Conservation (phyloP, 92 coral and sea anemone species). For the Parazoanthus atlanticus region DNA sequence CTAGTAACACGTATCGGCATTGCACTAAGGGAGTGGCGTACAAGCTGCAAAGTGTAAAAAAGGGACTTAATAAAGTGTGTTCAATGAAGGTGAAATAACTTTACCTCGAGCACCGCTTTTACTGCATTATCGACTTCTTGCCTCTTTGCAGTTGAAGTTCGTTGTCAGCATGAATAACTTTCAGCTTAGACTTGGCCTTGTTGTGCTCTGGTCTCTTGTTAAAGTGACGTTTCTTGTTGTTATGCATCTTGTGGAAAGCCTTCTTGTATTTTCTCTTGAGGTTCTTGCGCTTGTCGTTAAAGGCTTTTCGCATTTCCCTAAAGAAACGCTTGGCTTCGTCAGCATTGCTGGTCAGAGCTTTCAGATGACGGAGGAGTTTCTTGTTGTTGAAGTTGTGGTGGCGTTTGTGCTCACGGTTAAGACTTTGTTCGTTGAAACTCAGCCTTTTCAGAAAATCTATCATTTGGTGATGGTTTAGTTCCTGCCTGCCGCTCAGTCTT, state of each 20-base stretch:
- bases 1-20: not conserved
- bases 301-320: constrained; percentile 8
- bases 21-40: not conserved
- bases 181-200: not conserved
- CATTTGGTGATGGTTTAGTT: not conserved
- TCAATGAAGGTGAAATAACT: not conserved
- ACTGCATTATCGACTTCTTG: not conserved
- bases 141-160: not conserved
- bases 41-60: too few relatives aligned
- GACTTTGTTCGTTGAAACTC: not conserved
- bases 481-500: not conserved
- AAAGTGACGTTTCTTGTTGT: constrained; percentile 1
- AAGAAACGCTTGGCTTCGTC: constrained; percentile 21
- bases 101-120: not conserved
- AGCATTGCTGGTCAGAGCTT: not conserved
- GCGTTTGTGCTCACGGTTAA: not conserved
- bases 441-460: constrained; percentile 18
- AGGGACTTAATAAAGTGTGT: too few relatives aligned
- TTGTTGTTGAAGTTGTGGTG: not conserved
- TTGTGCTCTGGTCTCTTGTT: not conserved
- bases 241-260: too few relatives aligned
- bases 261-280: too few relatives aligned
- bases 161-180: not conserved
- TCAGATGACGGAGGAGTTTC: constrained; percentile 11
- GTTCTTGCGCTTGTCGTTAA: not conserved